These are phyloP conservation scores for Cyrtodaria siliqua DNA, from an alignment of 2,888 invertebrate species.

Conservation along the genomic window DNA sequence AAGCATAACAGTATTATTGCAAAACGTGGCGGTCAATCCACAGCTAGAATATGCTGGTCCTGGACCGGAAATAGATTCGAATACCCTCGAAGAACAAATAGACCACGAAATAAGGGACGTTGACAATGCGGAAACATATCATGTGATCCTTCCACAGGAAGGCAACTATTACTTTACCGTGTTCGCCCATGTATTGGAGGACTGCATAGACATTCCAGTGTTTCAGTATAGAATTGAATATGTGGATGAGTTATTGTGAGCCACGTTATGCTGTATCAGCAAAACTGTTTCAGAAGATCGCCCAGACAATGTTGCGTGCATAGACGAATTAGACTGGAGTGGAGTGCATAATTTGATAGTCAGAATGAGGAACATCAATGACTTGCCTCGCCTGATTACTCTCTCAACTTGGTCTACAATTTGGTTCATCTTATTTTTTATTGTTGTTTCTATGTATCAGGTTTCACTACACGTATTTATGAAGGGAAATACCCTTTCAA, in stretches of 20 bases:
- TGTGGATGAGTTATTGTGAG: constrained; percentile 75
- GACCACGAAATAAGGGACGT: constrained; percentile 77
- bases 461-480: too few relatives aligned
- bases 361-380: too few relatives aligned
- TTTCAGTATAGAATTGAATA: constrained; percentile 78
- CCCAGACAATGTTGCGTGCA: too few relatives aligned
- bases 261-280: neutral
- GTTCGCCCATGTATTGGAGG: constrained; percentile 76
- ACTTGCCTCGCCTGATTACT: too few relatives aligned
- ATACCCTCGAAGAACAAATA: constrained; percentile 72
- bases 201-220: constrained; percentile 76
- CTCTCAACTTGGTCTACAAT: too few relatives aligned
- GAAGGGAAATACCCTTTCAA: too few relatives aligned
- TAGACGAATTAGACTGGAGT: too few relatives aligned
- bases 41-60: constrained; percentile 77
- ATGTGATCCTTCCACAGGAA: constrained; percentile 77
- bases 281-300: too few relatives aligned
- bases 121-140: constrained; percentile 80
- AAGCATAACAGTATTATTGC: constrained; percentile 76
- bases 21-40: constrained; percentile 78
- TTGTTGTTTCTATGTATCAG: too few relatives aligned
- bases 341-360: too few relatives aligned
- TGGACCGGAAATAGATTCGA: constrained; percentile 71
- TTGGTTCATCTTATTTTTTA: too few relatives aligned
- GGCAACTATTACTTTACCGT: constrained; percentile 79